These are phyloP conservation scores for Riptortus pedestris DNA, from an alignment of 1,140 invertebrate species.

Conservation along the genomic window DNA sequence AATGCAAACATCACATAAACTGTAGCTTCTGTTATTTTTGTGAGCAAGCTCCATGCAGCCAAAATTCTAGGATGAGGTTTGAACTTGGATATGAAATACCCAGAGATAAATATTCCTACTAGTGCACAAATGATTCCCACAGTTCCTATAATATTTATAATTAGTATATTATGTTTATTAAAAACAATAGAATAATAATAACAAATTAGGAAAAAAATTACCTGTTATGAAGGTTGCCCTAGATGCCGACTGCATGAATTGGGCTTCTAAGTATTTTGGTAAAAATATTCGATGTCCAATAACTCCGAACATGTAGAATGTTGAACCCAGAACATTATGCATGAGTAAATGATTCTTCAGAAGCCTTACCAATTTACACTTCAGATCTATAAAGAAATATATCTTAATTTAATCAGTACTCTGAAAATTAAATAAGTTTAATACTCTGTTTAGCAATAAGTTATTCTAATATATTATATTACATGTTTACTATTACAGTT, in stretches of 20 bases:
- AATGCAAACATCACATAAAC: slow-evolving; percentile 57
- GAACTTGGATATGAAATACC: slow-evolving; percentile 54
- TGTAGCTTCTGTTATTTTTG: slow-evolving; percentile 50
- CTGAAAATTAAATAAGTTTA: background rate
- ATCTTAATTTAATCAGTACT: background rate
- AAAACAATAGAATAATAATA: background rate
- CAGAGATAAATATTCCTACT: slow-evolving; percentile 56
- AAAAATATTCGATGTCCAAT: slow-evolving; percentile 33
- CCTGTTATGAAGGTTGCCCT: slow-evolving; percentile 32
- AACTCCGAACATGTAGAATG: slow-evolving; percentile 32
- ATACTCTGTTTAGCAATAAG: background rate
- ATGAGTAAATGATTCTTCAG: slow-evolving; percentile 30
- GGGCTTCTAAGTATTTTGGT: slow-evolving; percentile 34
- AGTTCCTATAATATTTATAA: slow-evolving; percentile 39
- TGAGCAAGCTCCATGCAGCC: slow-evolving; percentile 61
- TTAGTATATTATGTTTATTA: background rate
- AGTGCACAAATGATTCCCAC: slow-evolving; percentile 62
- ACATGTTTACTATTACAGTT: too few species aligned
- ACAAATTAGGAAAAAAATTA: slow-evolving; percentile 17
- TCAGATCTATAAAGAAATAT: slow-evolving; percentile 31
- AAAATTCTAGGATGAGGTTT: slow-evolving; percentile 56
- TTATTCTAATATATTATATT: background rate
- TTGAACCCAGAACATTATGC: slow-evolving; percentile 30
- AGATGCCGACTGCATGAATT: slow-evolving; percentile 32
- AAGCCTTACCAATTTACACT: slow-evolving; percentile 26